Percentiles rank a stretch among this genome's conserved stretches.
Evolutionary conservation across 2,888 invertebrate genomes (phyloP).

Genomic region (Tenodera sinensis): DNA sequence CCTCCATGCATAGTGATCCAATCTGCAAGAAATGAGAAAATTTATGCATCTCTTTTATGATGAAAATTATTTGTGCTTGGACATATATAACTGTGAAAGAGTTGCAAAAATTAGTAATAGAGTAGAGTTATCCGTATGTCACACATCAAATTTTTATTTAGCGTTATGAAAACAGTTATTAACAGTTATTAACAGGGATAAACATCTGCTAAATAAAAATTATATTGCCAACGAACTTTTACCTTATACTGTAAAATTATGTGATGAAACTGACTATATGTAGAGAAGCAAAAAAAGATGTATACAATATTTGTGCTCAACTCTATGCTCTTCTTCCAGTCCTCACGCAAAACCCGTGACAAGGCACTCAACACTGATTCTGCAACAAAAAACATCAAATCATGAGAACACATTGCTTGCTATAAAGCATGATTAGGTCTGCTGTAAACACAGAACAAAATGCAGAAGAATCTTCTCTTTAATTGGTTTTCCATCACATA

Average conservation of each 20-base stretch:
- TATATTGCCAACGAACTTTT: not conserved
- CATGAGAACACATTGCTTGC: not conserved
- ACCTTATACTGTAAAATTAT: constrained; percentile 94
- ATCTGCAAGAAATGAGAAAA: constrained; percentile 54
- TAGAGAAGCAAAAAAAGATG: constrained; percentile 96
- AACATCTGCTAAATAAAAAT: too few species aligned
- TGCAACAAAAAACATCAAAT: constrained; percentile 45
- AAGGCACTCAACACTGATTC: constrained; percentile 93
- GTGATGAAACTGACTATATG: constrained; percentile 91
- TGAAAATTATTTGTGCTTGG: not conserved
- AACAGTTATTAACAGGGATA: too few species aligned
- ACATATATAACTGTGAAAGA: not conserved
- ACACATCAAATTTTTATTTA: too few species aligned
- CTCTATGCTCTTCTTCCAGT: constrained; percentile 95
- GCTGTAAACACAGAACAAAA: too few species aligned
- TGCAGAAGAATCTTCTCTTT: not conserved
- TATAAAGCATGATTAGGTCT: not conserved
- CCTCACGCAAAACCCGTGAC: constrained; percentile 92
- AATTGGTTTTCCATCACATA: not conserved
- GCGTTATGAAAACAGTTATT: too few species aligned
- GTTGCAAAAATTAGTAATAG: too few species aligned
- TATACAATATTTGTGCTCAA: constrained; percentile 94
- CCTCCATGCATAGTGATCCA: constrained; percentile 94
- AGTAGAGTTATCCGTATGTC: too few species aligned
- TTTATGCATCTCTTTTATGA: not conserved